Evolutionary conservation across 2,113 vertebrate genomes (phyloP).

Genomic region (Podiceps cristatus): DNA sequence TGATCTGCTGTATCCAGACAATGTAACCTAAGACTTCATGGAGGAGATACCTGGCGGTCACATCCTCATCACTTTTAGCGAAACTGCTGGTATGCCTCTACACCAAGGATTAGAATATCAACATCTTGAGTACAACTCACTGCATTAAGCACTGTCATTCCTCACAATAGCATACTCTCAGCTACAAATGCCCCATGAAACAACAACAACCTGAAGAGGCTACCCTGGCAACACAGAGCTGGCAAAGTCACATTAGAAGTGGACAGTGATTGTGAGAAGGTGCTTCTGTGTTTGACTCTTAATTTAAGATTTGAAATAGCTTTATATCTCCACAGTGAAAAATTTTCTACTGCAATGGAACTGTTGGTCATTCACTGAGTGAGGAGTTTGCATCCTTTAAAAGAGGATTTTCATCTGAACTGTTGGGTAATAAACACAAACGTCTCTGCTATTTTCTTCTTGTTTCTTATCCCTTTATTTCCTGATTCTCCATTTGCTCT

Average conservation of each 20-base stretch:
- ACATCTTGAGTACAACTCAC: background rate
- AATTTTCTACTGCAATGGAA: background rate
- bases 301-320: background rate
- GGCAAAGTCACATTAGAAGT: background rate
- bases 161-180: background rate
- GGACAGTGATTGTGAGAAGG: background rate
- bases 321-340: background rate
- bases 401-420: background rate
- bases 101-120: background rate
- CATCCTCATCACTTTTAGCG: background rate
- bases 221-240: background rate
- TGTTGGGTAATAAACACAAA: background rate
- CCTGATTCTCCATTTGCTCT: background rate
- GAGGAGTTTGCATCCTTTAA: background rate
- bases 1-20: background rate
- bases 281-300: background rate
- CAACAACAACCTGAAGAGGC: background rate
- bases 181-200: background rate
- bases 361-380: rapidly evolving
- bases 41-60: rapidly evolving
- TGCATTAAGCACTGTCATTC: background rate
- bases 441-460: background rate
- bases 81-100: rapidly evolving
- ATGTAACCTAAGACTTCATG: background rate
- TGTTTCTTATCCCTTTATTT: background rate